phyloP scores from a whole-genome alignment of 2,888 invertebrate genomes.

The Epinotia brunnichana region DNA sequence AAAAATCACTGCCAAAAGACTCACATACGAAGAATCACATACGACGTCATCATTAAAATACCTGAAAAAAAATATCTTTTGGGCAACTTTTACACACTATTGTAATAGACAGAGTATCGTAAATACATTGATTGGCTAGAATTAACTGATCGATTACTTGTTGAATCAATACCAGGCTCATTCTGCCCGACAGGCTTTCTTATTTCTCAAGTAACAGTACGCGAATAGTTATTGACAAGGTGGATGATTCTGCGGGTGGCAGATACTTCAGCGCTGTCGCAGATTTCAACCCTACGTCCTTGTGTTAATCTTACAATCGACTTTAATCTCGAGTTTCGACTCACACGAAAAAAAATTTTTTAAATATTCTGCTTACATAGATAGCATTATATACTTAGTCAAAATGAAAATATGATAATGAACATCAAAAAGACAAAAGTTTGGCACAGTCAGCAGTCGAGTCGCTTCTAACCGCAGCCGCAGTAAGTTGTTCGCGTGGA shows the following conservation, averaged over 20 bases:
- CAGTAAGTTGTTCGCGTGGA: conserved; percentile 46
- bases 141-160: not conserved
- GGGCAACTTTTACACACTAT: not conserved
- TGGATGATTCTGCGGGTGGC: conserved; percentile 15
- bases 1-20: too few species aligned
- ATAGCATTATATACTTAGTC: too few species aligned
- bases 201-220: conserved; percentile 20
- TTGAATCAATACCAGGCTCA: not conserved
- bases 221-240: conserved; percentile 20
- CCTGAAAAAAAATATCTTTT: not conserved
- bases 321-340: too few species aligned
- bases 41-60: not conserved
- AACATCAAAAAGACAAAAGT: conserved; percentile 1
- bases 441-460: not conserved
- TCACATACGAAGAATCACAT: too few species aligned
- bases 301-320: not conserved
- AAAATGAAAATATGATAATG: not conserved
- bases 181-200: too few species aligned
- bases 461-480: not conserved
- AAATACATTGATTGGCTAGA: not conserved
- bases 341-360: too few species aligned
- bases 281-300: conserved; percentile 19
- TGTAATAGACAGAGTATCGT: not conserved
- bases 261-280: not conserved
- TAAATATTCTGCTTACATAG: too few species aligned